A percentile compares a stretch with the other conserved stretches of the same genome.
Evolutionary conservation across 1,140 invertebrate species (phyloP).

Genomic region (Orussus abietinus): DNA sequence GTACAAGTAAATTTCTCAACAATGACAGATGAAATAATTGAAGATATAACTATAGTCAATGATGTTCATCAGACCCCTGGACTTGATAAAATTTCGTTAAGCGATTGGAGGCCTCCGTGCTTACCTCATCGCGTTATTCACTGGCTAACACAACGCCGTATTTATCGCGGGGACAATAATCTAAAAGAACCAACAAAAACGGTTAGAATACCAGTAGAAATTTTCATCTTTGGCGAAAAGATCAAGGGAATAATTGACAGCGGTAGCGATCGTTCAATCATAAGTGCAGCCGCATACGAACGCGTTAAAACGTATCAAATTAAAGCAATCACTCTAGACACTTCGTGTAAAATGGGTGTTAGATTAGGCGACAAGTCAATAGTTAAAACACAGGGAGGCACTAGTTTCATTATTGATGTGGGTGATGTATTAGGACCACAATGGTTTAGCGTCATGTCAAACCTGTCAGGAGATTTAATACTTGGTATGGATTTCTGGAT

Average conservation of each 20-base stretch:
- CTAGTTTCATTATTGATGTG: constrained; percentile 4
- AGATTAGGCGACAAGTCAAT: constrained; percentile 4
- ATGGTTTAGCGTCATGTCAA: constrained; percentile 9
- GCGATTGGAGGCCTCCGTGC: constrained; percentile 3
- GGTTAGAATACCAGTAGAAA: constrained; percentile 3
- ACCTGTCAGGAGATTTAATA: constrained; percentile 5
- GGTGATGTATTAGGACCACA: constrained; percentile 1
- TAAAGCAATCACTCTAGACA: constrained; percentile 4
- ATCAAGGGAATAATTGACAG: constrained; percentile 13
- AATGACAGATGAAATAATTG: too few relatives aligned
- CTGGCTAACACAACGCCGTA: constrained; percentile 9
- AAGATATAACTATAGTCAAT: too few relatives aligned
- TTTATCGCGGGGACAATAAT: not conserved
- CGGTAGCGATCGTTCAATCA: constrained; percentile 13
- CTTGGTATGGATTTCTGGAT: constrained; percentile 13
- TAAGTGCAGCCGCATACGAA: constrained; percentile 9
- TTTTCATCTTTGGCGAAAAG: constrained; percentile 4
- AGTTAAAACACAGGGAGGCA: not conserved
- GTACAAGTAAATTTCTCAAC: too few relatives aligned
- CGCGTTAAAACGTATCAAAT: constrained; percentile 4
- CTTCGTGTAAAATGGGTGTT: constrained; percentile 6
- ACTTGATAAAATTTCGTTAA: not conserved
- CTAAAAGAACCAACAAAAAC: constrained; percentile 8
- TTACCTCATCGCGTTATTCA: not conserved
- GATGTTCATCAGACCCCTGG: too few relatives aligned